Evolutionary conservation across 2,113 vertebrate genomes (phyloP).

Genomic region (Balaeniceps rex): DNA sequence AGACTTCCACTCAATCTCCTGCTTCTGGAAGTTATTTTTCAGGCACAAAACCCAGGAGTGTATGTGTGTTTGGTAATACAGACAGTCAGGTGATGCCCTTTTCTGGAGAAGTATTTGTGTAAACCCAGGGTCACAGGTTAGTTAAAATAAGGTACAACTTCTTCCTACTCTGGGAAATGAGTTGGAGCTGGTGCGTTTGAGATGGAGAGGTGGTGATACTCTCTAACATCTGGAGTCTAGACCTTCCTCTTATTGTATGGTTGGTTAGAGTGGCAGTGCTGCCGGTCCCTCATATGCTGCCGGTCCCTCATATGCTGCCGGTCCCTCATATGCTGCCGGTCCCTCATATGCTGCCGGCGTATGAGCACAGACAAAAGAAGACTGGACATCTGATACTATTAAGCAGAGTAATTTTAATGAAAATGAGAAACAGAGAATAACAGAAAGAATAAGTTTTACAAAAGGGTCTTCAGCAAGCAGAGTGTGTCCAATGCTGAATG

Average conservation of each 20-base stretch:
- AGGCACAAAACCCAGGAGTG: background rate
- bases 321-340: background rate
- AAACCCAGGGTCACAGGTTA: background rate
- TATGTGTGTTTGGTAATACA: background rate
- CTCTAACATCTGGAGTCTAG: no score
- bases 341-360: accelerated
- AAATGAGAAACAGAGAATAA: background rate
- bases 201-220: background rate
- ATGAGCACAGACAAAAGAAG: background rate
- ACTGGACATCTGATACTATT: background rate
- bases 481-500: accelerated
- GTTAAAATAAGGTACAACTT: background rate
- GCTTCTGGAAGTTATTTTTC: background rate
- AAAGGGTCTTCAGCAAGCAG: background rate
- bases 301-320: background rate
- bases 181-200: background rate
- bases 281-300: background rate
- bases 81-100: background rate
- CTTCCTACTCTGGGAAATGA: background rate
- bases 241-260: background rate
- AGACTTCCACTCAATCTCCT: background rate
- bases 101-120: background rate
- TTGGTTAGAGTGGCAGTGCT: no score
- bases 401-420: background rate
- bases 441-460: background rate